phyloP scores from a whole-genome alignment of 2,113 vertebrate species.

The Callipepla californica region DNA sequence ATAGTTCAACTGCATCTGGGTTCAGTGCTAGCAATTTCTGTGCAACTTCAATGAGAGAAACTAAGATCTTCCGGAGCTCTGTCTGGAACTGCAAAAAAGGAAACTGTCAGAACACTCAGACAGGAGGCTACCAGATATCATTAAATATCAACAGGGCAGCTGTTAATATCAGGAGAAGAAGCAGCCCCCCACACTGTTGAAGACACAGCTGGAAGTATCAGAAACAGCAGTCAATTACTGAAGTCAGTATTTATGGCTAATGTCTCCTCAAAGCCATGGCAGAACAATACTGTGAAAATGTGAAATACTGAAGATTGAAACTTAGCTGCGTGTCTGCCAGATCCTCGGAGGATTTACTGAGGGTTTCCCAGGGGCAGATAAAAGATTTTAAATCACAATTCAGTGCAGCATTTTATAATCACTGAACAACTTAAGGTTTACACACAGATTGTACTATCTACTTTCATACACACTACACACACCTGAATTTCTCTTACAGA shows the following conservation, averaged over 20 bases:
- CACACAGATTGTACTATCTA: no score
- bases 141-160: background rate
- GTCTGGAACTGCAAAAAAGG: slow-evolving; percentile 91
- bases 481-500: background rate
- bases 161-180: background rate
- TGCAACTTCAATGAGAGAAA: slow-evolving; percentile 97
- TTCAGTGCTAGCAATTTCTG: slow-evolving; percentile 96
- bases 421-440: background rate
- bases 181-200: background rate
- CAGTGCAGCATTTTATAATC: background rate
- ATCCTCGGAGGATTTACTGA: background rate
- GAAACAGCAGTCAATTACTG: background rate
- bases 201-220: background rate
- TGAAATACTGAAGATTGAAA: background rate
- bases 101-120: slow-evolving; percentile 62
- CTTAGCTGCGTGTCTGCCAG: background rate
- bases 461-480: background rate
- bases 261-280: background rate
- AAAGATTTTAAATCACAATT: background rate
- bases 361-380: background rate
- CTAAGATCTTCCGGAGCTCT: slow-evolving; percentile 95
- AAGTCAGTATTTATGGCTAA: background rate
- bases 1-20: slow-evolving; percentile 96
- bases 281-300: background rate
- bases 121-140: background rate